Conservation (phyloP, 2,888 invertebrate genomes). For the Synanthedon formicaeformis region DNA sequence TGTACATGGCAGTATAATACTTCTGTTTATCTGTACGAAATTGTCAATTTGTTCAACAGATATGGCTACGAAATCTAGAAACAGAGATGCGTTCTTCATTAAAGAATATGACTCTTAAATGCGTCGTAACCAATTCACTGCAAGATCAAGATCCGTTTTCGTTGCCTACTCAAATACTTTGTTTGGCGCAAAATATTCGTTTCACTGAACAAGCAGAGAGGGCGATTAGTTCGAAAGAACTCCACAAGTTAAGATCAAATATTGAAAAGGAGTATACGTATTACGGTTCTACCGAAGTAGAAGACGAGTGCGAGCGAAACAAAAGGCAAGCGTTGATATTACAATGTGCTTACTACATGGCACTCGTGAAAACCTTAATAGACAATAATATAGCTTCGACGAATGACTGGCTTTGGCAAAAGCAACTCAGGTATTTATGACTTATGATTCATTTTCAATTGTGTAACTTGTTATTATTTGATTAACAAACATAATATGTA, state of each 20-base stretch:
- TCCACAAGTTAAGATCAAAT: constrained; percentile 64
- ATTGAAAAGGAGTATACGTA: constrained; percentile 63
- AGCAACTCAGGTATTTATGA: constrained; percentile 80
- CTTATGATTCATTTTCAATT: too few species aligned
- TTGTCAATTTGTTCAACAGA: constrained; percentile 38
- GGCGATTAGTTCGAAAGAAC: constrained; percentile 76
- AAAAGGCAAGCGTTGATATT: constrained; percentile 93
- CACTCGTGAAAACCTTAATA: constrained; percentile 83
- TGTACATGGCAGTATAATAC: too few species aligned
- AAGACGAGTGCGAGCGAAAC: constrained; percentile 75
- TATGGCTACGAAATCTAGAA: constrained; percentile 85
- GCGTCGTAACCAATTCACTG: constrained; percentile 54
- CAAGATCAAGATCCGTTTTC: constrained; percentile 61
- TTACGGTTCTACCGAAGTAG: constrained; percentile 64
- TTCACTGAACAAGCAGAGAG: constrained; percentile 89
- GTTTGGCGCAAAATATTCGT: constrained; percentile 84
- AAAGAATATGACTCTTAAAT: constrained; percentile 74
- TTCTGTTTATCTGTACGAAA: too few species aligned
- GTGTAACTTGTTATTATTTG: constrained; percentile 1
- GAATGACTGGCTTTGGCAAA: constrained; percentile 94
- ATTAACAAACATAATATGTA: background rate
- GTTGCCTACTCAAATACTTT: constrained; percentile 82
- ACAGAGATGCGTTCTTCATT: constrained; percentile 80
- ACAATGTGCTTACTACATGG: constrained; percentile 92
- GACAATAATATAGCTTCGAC: constrained; percentile 74